Conservation (phyloP, 2,797 vertebrate genomes). For the Spheniscus humboldti region DNA sequence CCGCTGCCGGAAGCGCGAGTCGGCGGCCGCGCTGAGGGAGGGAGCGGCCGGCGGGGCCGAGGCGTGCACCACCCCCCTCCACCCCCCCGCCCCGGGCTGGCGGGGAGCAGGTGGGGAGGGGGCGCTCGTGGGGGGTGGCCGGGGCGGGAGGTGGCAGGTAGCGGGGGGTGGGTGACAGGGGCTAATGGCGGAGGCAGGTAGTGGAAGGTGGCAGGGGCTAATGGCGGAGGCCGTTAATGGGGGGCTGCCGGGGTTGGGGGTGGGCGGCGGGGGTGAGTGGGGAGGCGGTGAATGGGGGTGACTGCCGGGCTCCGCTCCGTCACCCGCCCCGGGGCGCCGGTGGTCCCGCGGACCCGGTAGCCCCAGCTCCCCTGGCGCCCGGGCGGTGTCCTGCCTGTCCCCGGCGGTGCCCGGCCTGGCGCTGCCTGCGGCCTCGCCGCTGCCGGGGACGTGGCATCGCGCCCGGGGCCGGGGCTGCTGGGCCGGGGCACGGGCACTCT, state of each 20-base stretch:
- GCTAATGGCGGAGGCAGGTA: neutral
- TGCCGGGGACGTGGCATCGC: neutral
- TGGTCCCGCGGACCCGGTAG: too few relatives aligned
- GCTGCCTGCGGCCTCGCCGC: neutral
- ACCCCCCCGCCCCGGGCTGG: neutral
- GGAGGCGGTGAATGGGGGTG: too few relatives aligned
- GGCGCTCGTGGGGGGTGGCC: neutral
- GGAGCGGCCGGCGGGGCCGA: neutral
- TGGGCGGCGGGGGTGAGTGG: neutral
- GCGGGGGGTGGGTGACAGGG: neutral
- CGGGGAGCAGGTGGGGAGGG: neutral
- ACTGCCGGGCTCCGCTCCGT: neutral
- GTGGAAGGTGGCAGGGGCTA: neutral
- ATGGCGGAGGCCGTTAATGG: neutral
- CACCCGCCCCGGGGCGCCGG: neutral
- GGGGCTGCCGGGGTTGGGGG: neutral
- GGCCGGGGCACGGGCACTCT: neutral
- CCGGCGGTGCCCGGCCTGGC: neutral
- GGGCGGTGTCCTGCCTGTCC: neutral
- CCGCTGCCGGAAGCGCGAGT: neutral
- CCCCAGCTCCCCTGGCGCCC: neutral
- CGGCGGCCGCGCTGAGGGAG: neutral
- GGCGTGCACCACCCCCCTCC: neutral
- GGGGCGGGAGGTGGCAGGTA: neutral
- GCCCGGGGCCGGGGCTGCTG: neutral